phyloP scores from a whole-genome alignment of 2,888 invertebrate species.

The Argyresthia goedartella region DNA sequence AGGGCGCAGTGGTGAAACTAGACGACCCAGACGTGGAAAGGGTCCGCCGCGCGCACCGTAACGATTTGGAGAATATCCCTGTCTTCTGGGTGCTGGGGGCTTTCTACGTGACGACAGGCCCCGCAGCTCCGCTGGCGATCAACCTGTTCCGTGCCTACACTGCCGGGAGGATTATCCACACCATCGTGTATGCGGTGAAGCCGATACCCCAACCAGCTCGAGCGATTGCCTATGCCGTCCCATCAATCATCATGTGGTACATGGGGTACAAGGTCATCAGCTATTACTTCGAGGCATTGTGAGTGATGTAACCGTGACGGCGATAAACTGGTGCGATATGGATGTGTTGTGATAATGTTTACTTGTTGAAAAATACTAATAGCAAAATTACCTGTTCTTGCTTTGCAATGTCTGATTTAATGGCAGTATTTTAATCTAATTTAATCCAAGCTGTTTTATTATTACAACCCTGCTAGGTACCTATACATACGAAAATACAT shows the following conservation, averaged over 20 bases:
- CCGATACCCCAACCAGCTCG: conserved; percentile 71
- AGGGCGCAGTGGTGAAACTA: conserved; percentile 31
- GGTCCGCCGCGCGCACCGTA: conserved; percentile 72
- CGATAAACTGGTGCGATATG: no score
- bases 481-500: no score
- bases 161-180: conserved; percentile 69
- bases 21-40: conserved; percentile 47
- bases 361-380: no score
- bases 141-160: conserved; percentile 64
- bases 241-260: conserved; percentile 34
- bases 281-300: conserved; percentile 19
- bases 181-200: conserved; percentile 73
- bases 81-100: conserved; percentile 73
- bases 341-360: no score
- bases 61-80: conserved; percentile 80
- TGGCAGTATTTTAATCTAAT: no score
- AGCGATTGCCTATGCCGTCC: conserved; percentile 33
- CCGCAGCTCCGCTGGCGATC: conserved; percentile 43
- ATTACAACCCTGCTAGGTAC: no score
- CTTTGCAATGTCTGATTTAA: no score
- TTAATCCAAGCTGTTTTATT: no score
- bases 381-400: no score
- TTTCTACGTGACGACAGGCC: conserved; percentile 72
- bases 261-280: conserved; percentile 42
- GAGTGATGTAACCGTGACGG: neutral